phyloP scores from a whole-genome alignment of 2,888 invertebrate species.

The Agriotes lineatus region DNA sequence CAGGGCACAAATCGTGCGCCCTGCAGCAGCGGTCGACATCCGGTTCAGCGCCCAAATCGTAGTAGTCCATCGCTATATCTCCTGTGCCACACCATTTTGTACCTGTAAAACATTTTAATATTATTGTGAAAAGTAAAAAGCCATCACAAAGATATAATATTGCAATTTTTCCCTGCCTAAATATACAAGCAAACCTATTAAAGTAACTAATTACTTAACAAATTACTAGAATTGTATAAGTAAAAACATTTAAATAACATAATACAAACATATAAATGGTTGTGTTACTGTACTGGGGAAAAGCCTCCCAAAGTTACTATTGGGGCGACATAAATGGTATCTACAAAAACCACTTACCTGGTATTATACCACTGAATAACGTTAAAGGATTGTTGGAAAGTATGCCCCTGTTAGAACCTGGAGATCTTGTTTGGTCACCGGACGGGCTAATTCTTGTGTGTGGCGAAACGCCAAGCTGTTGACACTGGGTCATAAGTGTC shows the following conservation, averaged over 20 bases:
- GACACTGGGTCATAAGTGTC: constrained; percentile 84
- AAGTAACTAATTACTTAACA: no score
- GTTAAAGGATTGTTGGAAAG: constrained; percentile 77
- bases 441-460: neutral
- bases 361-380: constrained; percentile 83
- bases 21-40: constrained; percentile 88
- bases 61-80: constrained; percentile 86
- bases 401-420: constrained; percentile 57
- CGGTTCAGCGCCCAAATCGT: constrained; percentile 83
- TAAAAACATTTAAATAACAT: no score
- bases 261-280: no score
- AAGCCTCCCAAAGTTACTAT: no score
- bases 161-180: no score
- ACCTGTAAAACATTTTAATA: constrained; percentile 69
- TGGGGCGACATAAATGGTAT: neutral
- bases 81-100: constrained; percentile 95
- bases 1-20: constrained; percentile 91
- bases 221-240: no score
- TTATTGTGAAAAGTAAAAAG: constrained; percentile 18
- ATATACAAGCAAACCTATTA: no score
- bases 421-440: constrained; percentile 5
- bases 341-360: constrained; percentile 71
- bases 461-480: constrained; percentile 69
- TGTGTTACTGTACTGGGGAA: no score
- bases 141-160: neutral